Percentiles rank a stretch among this genome's conserved stretches.
phyloP scores from a whole-genome alignment of 2,113 vertebrate genomes.

The Salvelinus fontinalis region DNA sequence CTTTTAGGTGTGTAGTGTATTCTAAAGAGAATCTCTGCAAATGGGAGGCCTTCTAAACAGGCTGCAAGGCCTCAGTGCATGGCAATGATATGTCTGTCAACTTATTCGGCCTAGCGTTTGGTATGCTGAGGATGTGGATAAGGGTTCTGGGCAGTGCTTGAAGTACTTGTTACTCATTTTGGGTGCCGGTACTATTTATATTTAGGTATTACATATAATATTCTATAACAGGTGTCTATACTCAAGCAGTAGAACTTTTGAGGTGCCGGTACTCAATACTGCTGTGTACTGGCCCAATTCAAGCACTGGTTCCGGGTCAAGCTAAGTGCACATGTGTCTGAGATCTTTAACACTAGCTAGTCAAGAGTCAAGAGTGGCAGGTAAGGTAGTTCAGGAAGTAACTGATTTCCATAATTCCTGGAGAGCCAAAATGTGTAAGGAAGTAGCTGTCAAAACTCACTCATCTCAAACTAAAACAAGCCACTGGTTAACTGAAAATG shows the following conservation, averaged over 20 bases:
- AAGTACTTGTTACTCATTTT: background rate
- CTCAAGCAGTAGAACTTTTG: too few relatives aligned
- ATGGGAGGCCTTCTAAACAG: too few relatives aligned
- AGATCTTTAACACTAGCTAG: background rate
- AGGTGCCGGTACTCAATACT: background rate
- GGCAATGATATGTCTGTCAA: background rate
- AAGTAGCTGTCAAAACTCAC: too few relatives aligned
- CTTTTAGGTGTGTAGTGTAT: background rate
- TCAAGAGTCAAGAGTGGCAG: background rate
- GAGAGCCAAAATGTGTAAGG: too few relatives aligned
- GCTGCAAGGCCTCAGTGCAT: background rate
- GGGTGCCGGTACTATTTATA: too few relatives aligned
- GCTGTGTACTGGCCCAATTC: background rate
- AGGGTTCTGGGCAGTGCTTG: slow-evolving; percentile 11
- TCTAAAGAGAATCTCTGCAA: background rate
- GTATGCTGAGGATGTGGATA: background rate
- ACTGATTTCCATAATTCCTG: too few relatives aligned
- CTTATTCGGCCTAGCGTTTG: background rate
- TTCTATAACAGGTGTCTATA: too few relatives aligned
- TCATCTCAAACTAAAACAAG: too few relatives aligned
- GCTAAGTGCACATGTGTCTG: background rate
- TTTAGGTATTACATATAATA: too few relatives aligned
- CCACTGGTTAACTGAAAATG: too few relatives aligned
- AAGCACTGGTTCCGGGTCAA: background rate
- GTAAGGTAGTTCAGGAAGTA: too few relatives aligned